Base-by-base conservation (phyloP, 2,113 vertebrate species). In the Grammomys surdaster region DNA sequence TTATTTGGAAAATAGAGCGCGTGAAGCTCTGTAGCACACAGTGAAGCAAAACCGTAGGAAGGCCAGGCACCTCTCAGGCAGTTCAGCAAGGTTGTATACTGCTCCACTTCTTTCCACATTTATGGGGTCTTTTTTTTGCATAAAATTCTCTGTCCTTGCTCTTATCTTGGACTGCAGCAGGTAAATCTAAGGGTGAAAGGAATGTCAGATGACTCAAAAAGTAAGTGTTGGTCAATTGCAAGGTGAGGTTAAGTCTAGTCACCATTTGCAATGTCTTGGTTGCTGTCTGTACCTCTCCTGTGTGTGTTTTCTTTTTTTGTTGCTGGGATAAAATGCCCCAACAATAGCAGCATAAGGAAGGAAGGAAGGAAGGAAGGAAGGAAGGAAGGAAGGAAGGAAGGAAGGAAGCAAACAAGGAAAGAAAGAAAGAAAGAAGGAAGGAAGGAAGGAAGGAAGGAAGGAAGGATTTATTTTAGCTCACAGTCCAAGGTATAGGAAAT, bases 1-100 rank as follows among this genome's bases (percentile, higher is more conserved):
- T 96, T 93, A 90, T 94, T 97, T 94, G 94, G 96, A 90, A 95
- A 96, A 95, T 72, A 69, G 95, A 95, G 40, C 73, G 63, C 81
- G 95, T 0, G 0, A 89, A 70, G 56, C 86, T 94, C 48, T 67
- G 63, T 81, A 89, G 84, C 77, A 14, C 17, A 13, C 31, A 31
- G 67, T 1, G n/a, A 86, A 72, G 72, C 77, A 84, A 91, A 84
- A 92, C 77, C 24, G 0, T 4, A 40, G 73, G 88, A 95, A 97
- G 96, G 97, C 94, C 95, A 51, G 31, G 65, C 10, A 5, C 58
- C 58, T 85, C 69, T 70, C 43, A 7, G 85, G 88, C 70, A 43
- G 89, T 78, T 43, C 36, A 54, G 90, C 67, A 93, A 92, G 90
- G 69, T 7, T 87, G 43, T 73, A 43, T 86, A 28, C 46, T 90